phyloP scores from a whole-genome alignment of 2,113 vertebrate species.

The Aythya baeri region DNA sequence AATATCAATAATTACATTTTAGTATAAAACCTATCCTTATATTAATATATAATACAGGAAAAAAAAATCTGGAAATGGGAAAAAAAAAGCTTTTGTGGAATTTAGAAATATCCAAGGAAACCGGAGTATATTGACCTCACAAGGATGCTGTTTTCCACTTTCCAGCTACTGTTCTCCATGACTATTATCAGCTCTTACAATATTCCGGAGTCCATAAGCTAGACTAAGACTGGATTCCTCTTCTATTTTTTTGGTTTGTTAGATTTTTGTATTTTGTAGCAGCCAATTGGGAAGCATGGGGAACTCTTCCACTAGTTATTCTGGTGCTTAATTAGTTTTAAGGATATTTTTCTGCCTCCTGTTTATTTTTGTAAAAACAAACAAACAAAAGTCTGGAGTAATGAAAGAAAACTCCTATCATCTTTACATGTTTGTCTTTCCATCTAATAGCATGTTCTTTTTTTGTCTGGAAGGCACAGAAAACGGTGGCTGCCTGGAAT shows the following conservation, averaged over 20 bases:
- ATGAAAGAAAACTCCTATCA: constrained; percentile 15
- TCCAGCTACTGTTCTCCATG: not conserved
- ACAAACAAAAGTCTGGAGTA: not conserved
- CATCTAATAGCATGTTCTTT: not conserved
- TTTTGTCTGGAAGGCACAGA: not conserved
- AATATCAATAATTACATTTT: not conserved
- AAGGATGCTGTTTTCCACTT: not conserved
- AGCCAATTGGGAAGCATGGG: constrained; percentile 44
- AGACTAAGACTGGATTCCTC: constrained; percentile 57
- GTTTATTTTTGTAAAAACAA: not conserved
- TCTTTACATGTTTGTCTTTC: not conserved
- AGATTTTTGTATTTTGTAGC: constrained; percentile 53
- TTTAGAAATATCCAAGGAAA: constrained; percentile 13
- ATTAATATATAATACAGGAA: not conserved
- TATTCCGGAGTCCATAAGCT: constrained; percentile 14
- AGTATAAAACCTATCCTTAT: not conserved
- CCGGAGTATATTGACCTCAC: not conserved
- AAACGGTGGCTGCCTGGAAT: not conserved
- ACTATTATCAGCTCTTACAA: not conserved
- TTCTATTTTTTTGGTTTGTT: constrained; percentile 48
- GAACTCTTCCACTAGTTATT: constrained; percentile 55
- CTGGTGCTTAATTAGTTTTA: constrained; percentile 63
- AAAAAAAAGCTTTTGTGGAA: not conserved
- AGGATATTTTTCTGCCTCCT: constrained; percentile 26
- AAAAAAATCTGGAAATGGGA: not conserved